Base-by-base conservation (phyloP, 2,888 invertebrate genomes). In the Cantharis nigra region DNA sequence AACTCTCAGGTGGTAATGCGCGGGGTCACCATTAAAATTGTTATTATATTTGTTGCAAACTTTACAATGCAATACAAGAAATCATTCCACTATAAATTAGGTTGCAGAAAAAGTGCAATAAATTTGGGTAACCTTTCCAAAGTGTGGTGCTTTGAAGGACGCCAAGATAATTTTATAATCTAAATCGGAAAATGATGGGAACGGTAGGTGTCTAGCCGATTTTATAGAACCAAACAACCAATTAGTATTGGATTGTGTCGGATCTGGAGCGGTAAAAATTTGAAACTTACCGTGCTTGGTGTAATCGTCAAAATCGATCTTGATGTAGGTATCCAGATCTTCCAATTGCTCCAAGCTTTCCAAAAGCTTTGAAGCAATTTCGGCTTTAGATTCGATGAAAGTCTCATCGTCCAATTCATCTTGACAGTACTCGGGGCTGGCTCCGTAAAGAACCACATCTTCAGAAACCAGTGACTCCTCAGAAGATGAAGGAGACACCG, bases 341-440 rank as follows among this genome's bases (percentile, higher is more conserved):
- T 87, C 87, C 11, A 89, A 81, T 33, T 86, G 86, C 65, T 89
- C 88, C 76, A 89, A 80, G 89, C 93, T 92, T 87, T 93, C 92
- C 87, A 94, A 89, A 81, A 93, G 90, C 85, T 92, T 92, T 84
- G 90, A 90, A 80, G 93, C 93, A 78, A 92, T 90, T 86, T 93
- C 92, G 18, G 92, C 92, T 71, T 81, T 81, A 28, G 74, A 74
- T 64, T 83, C 81, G 62, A 70, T 75, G 18, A 70, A 20, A 69
- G 69, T 72, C 16, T 80, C 78, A 18, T 63, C 26, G 10, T 80
- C 75, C 77, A 80, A 79, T 69, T 84, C 85, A 76, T 85, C 85
- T 81, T 89, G 87, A 79, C 87, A 84, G 62, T 83, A 76, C 74
- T 86, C 85, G 77, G 84, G 81, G 23, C 84, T 80, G 75, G 86